These are phyloP conservation scores for Oasisia sp. DNA, from an alignment of 2,888 invertebrate species.

Conservation along the genomic window DNA sequence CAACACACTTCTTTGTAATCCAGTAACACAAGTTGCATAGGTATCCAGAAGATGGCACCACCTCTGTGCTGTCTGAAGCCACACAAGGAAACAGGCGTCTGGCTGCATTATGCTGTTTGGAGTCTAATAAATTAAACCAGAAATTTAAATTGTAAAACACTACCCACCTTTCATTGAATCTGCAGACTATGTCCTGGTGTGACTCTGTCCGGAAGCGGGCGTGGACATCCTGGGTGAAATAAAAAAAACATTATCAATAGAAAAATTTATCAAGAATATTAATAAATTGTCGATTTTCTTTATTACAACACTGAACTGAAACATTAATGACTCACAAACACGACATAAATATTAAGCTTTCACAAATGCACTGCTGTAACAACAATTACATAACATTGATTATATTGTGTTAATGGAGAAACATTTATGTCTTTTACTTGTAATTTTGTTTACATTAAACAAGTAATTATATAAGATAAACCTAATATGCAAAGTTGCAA, in stretches of 20 bases:
- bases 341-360: neutral
- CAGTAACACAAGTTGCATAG: too few relatives aligned
- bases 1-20: too few relatives aligned
- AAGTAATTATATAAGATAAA: too few relatives aligned
- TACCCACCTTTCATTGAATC: conserved; percentile 91
- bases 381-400: too few relatives aligned
- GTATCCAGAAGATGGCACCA: too few relatives aligned
- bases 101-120: neutral
- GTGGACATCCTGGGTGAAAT: conserved; percentile 83
- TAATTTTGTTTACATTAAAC: too few relatives aligned
- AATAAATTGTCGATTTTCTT: neutral
- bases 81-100: neutral
- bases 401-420: too few relatives aligned
- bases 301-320: neutral
- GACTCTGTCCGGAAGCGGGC: conserved; percentile 94
- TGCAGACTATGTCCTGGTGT: conserved; percentile 87
- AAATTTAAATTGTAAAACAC: neutral
- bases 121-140: neutral
- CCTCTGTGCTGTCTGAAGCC: neutral
- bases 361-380: neutral
- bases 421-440: too few relatives aligned
- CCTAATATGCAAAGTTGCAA: too few relatives aligned
- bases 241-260: neutral
- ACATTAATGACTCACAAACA: neutral
- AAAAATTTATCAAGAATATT: neutral